Percentiles rank a stretch among this genome's conserved stretches.
These are phyloP conservation scores for Chelon auratus DNA, from an alignment of 2,797 vertebrate species.

Conservation along the genomic window DNA sequence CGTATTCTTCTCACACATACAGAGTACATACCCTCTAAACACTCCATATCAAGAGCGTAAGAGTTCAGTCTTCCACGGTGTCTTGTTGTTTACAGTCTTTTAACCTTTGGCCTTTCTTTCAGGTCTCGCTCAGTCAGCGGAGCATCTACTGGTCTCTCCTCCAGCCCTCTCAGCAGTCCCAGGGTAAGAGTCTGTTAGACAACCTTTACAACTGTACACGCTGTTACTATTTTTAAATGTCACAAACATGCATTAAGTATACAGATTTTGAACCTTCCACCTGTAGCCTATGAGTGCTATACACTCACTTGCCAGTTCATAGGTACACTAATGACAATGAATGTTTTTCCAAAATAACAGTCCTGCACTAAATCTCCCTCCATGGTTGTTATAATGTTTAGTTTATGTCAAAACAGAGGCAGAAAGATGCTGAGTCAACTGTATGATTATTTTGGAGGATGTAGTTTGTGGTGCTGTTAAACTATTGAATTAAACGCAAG, in stretches of 20 bases:
- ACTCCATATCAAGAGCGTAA: not conserved
- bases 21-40: not conserved
- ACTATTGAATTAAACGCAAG: too few relatives aligned
- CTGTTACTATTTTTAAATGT: constrained; percentile 5
- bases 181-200: constrained; percentile 86
- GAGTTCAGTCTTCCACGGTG: not conserved
- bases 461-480: too few relatives aligned
- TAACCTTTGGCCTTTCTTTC: constrained; percentile 31
- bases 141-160: constrained; percentile 93
- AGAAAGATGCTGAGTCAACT: too few relatives aligned
- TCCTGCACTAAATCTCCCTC: too few relatives aligned
- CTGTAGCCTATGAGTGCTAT: not conserved
- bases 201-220: constrained; percentile 6
- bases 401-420: too few relatives aligned
- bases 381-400: too few relatives aligned
- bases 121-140: constrained; percentile 95
- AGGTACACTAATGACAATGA: too few relatives aligned
- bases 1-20: not conserved
- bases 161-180: constrained; percentile 94
- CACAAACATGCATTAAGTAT: constrained; percentile 8
- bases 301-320: not conserved
- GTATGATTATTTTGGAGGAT: too few relatives aligned
- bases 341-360: too few relatives aligned
- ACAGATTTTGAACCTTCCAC: not conserved
- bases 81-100: not conserved